These are phyloP conservation scores for Cryptophagus acutangulus DNA, from an alignment of 2,888 invertebrate species.

Conservation along the genomic window DNA sequence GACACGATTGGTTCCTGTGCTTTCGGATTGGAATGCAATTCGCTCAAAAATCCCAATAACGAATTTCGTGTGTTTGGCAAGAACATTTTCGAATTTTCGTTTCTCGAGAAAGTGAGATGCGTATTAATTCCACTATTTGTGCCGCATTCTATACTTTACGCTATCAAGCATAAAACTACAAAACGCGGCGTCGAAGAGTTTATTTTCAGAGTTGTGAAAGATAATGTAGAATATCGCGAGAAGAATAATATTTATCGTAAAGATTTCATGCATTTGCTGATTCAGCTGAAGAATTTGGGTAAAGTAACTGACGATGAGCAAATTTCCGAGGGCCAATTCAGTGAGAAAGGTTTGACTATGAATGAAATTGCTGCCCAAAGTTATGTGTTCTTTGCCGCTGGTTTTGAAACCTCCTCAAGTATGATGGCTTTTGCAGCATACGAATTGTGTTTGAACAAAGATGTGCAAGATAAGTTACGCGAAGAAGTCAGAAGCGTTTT, in stretches of 20 bases:
- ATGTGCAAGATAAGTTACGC: slow-evolving; percentile 46
- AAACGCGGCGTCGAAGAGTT: slow-evolving; percentile 13
- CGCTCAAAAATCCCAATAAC: slow-evolving; percentile 49
- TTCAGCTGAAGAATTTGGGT: slow-evolving; percentile 43
- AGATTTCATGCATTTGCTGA: slow-evolving; percentile 53
- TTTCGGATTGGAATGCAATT: slow-evolving; percentile 54
- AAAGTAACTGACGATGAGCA: slow-evolving; percentile 33
- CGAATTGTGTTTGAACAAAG: slow-evolving; percentile 47
- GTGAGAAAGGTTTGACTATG: slow-evolving; percentile 19
- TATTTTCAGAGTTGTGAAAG: slow-evolving; percentile 36
- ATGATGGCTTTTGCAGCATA: slow-evolving; percentile 53
- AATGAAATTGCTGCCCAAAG: slow-evolving; percentile 49
- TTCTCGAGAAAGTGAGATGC: too few species aligned
- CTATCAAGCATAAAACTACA: slow-evolving; percentile 10
- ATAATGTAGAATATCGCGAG: slow-evolving; percentile 47
- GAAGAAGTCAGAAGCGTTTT: slow-evolving; percentile 41
- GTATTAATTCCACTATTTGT: too few species aligned
- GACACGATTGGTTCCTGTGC: slow-evolving; percentile 55
- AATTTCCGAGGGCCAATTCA: slow-evolving; percentile 12
- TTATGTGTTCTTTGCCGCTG: slow-evolving; percentile 56
- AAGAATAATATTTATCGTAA: slow-evolving; percentile 46
- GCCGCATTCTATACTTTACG: too few species aligned
- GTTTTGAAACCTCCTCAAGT: slow-evolving; percentile 58
- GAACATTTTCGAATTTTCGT: too few species aligned
- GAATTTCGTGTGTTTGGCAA: slow-evolving; percentile 42